Evolutionary conservation across 2,888 invertebrate species (phyloP).

Genomic region (Danaus chrysippus): DNA sequence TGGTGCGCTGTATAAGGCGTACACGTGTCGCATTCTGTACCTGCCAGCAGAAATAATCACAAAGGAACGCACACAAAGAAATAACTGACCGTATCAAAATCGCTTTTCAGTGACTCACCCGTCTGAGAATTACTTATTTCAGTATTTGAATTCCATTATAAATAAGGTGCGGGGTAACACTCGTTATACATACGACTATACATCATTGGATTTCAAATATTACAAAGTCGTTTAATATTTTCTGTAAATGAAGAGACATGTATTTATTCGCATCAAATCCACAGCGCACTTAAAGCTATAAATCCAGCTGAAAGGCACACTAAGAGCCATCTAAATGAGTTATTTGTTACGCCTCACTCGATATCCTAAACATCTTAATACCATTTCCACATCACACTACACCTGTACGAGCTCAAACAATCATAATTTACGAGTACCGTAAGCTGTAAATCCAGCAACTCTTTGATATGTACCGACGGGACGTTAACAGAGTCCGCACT

Average conservation of each 20-base stretch:
- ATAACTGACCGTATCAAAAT: conserved; percentile 30
- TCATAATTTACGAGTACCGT: conserved; percentile 23
- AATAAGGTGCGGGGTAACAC: background rate
- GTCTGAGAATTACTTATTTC: conserved; percentile 19
- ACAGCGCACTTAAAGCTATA: conserved; percentile 1
- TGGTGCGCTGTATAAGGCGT: conserved; percentile 19
- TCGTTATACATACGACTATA: background rate
- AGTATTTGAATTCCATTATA: conserved; percentile 7
- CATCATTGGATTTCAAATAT: background rate
- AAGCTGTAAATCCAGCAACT: conserved; percentile 26
- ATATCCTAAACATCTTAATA: background rate
- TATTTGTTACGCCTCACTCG: background rate
- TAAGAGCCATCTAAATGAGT: background rate
- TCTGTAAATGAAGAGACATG: background rate
- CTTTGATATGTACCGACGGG: conserved; percentile 39
- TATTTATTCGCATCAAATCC: background rate
- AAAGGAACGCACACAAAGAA: conserved; percentile 38
- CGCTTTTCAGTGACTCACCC: conserved; percentile 26
- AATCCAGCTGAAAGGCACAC: background rate
- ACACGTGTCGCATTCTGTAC: conserved; percentile 34
- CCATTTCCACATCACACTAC: conserved; percentile 11
- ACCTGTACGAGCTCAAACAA: conserved; percentile 22
- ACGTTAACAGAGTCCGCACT: conserved; percentile 37
- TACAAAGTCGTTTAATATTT: too few species aligned
- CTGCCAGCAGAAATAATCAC: conserved; percentile 40